Base-by-base conservation (phyloP, 2,888 invertebrate species). In the Tortricodes alternella region DNA sequence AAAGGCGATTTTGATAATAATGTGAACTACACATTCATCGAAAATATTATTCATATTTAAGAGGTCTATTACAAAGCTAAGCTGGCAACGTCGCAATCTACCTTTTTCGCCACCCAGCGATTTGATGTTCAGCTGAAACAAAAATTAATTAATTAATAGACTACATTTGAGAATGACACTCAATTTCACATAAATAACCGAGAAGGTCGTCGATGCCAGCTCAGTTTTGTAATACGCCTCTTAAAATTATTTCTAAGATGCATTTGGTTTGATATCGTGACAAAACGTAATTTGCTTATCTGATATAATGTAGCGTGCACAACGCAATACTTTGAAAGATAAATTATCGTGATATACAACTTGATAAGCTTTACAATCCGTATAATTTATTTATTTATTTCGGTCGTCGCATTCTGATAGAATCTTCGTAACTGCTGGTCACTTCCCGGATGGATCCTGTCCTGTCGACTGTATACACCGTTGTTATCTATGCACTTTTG, bases 281-380 rank as follows among this genome's bases (percentile, higher is more conserved):
- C 18, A 18, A 24, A 35, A 15, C 23, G 18, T 13, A 41, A 9
- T 46, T 27, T 41, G 39, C 41, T 48, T 48, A 29, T 27, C n/a
- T n/a, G n/a, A n/a, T n/a, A n/a, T 29, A 27, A 37, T 19, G 29
- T 15, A 19, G 9, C 27, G 18, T 3, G 16, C 23, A 48, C 32
- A 19, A 48, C 41, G 48, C 48, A 55, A 48, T 48, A 48, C 13
- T 16, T 24, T 34, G 8, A 34, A 21, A 46, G 46, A 48, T 48
- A 48, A 35, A 16, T 9, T 55, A 46, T 16, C 19, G 34, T 34
- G 19, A 46, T 19, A 46, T 55, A 41, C 13, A 15, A 37, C n/a
- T 21, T 13, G 53, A 46, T 53, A 53, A 34, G 24, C 34, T 5
- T 29, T 41, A 8, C 23, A 23, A 34, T 11, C 13, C 23, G 2